Base-by-base conservation (phyloP, 2,888 invertebrate species). In the Eupithecia subfuscata region DNA sequence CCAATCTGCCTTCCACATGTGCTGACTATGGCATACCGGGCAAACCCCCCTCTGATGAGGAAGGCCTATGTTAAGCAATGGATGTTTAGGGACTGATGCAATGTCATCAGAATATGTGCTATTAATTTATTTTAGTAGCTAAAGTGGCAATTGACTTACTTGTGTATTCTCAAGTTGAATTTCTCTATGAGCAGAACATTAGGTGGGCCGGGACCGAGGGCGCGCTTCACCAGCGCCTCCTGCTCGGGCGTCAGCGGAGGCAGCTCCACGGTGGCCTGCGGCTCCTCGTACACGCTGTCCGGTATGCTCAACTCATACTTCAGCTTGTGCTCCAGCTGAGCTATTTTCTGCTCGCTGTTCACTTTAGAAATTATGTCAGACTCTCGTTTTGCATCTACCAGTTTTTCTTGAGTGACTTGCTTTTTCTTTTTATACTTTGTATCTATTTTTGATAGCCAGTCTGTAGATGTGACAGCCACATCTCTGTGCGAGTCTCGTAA, bases 191-290 rank as follows among this genome's bases (percentile, higher is more conserved):
- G 90, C 30, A 98, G 94, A 88, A 98, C 96, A 69, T 96, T 95
- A 0, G 96, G 92, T 3, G 96, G 95, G 3, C 96, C 96, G 0
- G 95, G 93, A 0, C 95, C 93, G 1, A 97, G 89, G 0, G 96
- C 96, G 56, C 90, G 91, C 70, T 95, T 95, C 0, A 97, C 95
- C 71, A 95, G 85, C 43, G 92, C 91, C 77, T 96, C 93, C 87
- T 97, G 97, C 45, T 96, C 96, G 0, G 95, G 92, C 0, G 97
- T 97, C n/a, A 98, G 89, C 71, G 96, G 95, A 0, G 97, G 96
- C 60, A 97, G 77, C 80, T 93, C 94, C 0, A 88, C 90, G 0
- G 87, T 86, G 0, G 95, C 91, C 74, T 92, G 90, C 0, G 89
- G 88, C 89, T 87, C 96, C 91, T 86, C 95, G 87, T 82, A 91